These are phyloP conservation scores for Serilophus lunatus DNA, from an alignment of 2,113 vertebrate species.

Conservation along the genomic window DNA sequence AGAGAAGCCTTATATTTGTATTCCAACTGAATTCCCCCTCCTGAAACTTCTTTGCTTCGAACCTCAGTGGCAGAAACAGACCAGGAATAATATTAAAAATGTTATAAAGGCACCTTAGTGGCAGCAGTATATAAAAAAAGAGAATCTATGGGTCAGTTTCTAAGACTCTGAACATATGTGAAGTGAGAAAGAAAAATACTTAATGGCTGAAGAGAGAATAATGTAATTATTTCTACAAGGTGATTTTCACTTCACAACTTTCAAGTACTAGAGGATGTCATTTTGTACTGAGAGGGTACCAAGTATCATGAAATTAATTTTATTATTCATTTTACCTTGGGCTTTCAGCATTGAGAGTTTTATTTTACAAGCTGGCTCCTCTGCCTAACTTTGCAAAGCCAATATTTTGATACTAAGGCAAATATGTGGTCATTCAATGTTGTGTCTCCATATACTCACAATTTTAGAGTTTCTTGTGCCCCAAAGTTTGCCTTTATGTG, in stretches of 20 bases:
- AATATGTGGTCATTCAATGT: conserved; percentile 22
- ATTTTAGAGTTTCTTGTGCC: neutral
- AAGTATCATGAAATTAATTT: conserved; percentile 46
- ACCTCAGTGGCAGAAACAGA: conserved; percentile 39
- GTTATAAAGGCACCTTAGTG: conserved; percentile 26
- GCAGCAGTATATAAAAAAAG: conserved; percentile 4
- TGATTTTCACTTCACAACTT: conserved; percentile 57
- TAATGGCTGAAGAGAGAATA: conserved; percentile 54
- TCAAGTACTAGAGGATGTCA: conserved; percentile 47
- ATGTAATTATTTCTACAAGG: conserved; percentile 66
- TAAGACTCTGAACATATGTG: conserved; percentile 45
- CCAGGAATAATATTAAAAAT: conserved; percentile 28
- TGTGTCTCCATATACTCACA: neutral
- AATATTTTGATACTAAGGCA: conserved; percentile 45
- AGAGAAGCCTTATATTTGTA: conserved; percentile 14
- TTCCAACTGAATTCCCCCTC: conserved; percentile 4
- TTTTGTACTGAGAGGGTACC: conserved; percentile 37
- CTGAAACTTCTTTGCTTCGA: conserved; percentile 35
- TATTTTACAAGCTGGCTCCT: conserved; percentile 23
- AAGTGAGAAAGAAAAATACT: conserved; percentile 48
- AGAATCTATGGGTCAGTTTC: conserved; percentile 30
- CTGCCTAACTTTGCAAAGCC: neutral
- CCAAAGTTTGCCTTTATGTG: neutral
- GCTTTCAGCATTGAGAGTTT: neutral
- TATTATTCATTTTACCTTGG: conserved; percentile 51